Evolutionary conservation across 2,113 vertebrate genomes (phyloP).

Genomic region (Felis chaus): DNA sequence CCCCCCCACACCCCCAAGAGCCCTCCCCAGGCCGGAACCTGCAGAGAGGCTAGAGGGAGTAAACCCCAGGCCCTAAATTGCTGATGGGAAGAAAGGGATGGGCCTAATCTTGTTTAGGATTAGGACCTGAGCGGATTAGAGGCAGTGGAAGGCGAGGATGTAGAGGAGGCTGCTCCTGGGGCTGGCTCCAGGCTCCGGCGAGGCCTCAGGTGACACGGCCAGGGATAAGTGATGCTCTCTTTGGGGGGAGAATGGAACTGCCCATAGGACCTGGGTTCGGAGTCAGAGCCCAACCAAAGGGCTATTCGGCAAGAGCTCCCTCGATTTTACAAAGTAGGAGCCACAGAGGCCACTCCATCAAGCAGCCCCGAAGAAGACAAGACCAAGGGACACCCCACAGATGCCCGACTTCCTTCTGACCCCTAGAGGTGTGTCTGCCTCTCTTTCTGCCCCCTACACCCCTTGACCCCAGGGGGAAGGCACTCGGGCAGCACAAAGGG

Average conservation of each 20-base stretch:
- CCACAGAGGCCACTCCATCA: not conserved
- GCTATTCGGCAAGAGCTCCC: not conserved
- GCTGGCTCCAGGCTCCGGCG: not conserved
- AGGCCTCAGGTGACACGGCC: not conserved
- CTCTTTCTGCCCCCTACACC: slow-evolving; percentile 62
- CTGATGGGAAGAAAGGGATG: not conserved
- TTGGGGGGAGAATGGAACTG: not conserved
- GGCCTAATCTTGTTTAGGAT: not conserved
- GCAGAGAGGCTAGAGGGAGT: not conserved
- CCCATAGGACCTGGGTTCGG: not conserved
- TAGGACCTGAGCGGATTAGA: not conserved
- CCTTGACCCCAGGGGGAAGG: slow-evolving; percentile 78
- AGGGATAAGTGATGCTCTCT: not conserved
- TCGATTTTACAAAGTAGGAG: not conserved
- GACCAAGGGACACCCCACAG: not conserved
- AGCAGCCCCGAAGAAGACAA: not conserved
- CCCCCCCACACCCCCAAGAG: not conserved
- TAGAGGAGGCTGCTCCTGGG: not conserved
- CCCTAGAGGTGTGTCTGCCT: slow-evolving; percentile 62
- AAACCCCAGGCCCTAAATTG: not conserved
- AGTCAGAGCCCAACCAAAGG: not conserved
- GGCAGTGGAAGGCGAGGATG: not conserved
- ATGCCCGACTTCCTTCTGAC: slow-evolving; percentile 58
- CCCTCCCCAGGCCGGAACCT: not conserved
- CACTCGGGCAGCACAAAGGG: slow-evolving; percentile 77